Conservation (phyloP, 1,140 invertebrate species). For the Mactra quadrangularis region DNA sequence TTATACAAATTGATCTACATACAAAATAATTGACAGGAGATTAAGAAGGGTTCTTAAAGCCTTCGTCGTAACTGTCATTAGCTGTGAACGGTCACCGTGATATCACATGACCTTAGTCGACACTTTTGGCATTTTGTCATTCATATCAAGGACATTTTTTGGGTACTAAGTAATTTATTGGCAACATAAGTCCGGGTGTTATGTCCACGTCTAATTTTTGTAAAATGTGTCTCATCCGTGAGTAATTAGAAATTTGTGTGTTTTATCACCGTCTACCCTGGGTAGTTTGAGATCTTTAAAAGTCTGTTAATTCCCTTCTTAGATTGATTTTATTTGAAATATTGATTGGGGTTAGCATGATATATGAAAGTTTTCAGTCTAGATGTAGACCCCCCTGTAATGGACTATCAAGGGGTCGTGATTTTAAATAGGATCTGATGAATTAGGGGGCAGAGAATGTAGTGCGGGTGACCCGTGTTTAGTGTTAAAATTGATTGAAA, state of each 20-base stretch:
- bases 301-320: constrained; percentile 17
- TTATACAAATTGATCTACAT: too few relatives aligned
- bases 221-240: constrained; percentile 10
- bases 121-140: constrained; percentile 9
- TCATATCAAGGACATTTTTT: neutral
- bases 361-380: too few relatives aligned
- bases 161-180: constrained; percentile 22
- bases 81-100: neutral
- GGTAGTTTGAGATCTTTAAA: constrained; percentile 8
- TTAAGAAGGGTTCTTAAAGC: neutral
- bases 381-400: too few relatives aligned
- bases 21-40: neutral
- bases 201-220: constrained; percentile 13
- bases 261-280: constrained; percentile 38
- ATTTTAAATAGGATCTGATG: neutral
- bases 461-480: neutral
- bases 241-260: constrained; percentile 47
- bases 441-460: neutral
- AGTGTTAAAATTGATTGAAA: neutral
- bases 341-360: too few relatives aligned
- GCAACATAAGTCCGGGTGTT: neutral
- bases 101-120: neutral
- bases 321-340: constrained; percentile 49
- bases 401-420: too few relatives aligned
- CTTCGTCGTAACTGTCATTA: neutral